Base-by-base conservation (phyloP, 2,888 invertebrate species). In the Crepidodera aurea region DNA sequence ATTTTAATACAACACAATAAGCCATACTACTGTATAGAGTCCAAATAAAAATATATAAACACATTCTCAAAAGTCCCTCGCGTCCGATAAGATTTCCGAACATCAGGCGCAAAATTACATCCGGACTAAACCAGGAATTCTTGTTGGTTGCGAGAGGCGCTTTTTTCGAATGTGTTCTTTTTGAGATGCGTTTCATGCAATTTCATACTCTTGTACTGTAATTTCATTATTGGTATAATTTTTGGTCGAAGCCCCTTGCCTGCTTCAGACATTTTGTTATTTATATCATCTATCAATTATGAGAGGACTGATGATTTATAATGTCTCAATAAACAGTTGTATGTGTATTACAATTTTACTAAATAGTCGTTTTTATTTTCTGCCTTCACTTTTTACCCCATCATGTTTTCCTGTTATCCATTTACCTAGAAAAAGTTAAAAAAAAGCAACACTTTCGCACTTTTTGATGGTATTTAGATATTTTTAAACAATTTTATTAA, bases 311-410 rank as follows among this genome's bases (percentile, higher is more conserved):
- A 81, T 80, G 80, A 81, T 82, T 79, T 80, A 79, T 83, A 84
- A 46, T 85, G 85, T 85, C 85, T 85, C 84, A 85, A 86, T 85
- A 85, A 85, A 85, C 85, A 85, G 85, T 85, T 85, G 85, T 85
- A 85, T 85, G 85, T 85, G 85, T 85, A 85, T 84, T 84, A 84
- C 79, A 72, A 81, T 80, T 79, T 79, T 77, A 76, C 81, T 62
- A 39, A 53, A 40, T 61, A 15, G 22, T n/a, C 15, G 40, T 66
- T 66, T 66, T 67, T 67, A 64, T 53, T 55, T 25, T 40, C n/a
- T 15, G 8, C 18, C 42, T 15, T 10, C 19, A 25, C n/a, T 22
- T 25, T 3, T 32, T 37, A 22, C 7, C 3, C 7, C 12, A 59
- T 44, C 22, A 27, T 8, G 3, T 12, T 34, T 34, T 6, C 34